Evolutionary conservation across 2,797 vertebrate species (phyloP), one percentile per base, ranked within the genome.

Genomic region (Spondyliosoma cantharus): DNA sequence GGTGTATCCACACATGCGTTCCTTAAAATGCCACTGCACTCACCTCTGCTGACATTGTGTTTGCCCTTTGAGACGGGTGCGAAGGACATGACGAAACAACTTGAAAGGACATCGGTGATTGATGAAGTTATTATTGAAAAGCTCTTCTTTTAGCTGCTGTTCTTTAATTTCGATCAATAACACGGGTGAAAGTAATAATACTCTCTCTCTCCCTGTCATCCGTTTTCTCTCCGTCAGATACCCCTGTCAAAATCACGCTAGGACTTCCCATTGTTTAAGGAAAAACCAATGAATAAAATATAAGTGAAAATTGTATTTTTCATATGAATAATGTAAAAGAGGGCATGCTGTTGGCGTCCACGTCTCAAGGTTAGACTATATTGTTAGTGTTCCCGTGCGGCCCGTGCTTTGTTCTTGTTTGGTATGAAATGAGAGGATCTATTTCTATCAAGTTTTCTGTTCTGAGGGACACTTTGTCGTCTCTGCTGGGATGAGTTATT

Each of bases 281-380:
- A 89, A 91, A 90, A 93, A 89, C 56, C 92, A 92, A 95, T 95
- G 94, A 96, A 95, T 96, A 95, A 95, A 95, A 95, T 94, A 95
- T 95, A 81, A 86, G 89, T 88, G 85, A 91, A 95, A 94, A 93
- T 93, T 93, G 90, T 94, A 93, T 93, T 93, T 94, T 93, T 91
- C 66, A 87, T 92, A 94, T 95, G 94, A 95, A 95, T 95, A 95
- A 95, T 95, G 93, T 92, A 95, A 91, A 91, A 91, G 90, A 88
- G 87, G 89, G 86, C 86, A 87, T 48, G 81, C 85, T 91, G 89
- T 87, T 90, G 90, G 90, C 68, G 70, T 89, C 87, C 91, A 90
- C 88, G 88, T 93, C 87, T 91, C 91, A 94, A 94, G 92, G 93
- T 94, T 91, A 92, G 82, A 90, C 82, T 85, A 75, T 83, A 85